phyloP scores from a whole-genome alignment of 2,888 invertebrate genomes.

The Gymnoscelis rufifasciata region DNA sequence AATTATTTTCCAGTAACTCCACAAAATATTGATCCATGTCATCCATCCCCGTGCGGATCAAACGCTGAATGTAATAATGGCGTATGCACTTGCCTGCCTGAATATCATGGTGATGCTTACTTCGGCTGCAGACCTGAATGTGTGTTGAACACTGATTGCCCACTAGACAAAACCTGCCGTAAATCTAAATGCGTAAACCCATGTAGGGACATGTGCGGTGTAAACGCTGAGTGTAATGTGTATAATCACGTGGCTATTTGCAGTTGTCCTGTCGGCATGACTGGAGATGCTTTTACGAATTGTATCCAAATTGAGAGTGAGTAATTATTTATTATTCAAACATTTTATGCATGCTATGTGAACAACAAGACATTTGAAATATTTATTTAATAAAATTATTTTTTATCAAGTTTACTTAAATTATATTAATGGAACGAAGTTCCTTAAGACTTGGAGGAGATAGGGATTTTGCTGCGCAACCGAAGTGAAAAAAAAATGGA shows the following conservation, averaged over 20 bases:
- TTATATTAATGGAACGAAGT: too few species aligned
- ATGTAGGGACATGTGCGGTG: constrained; percentile 89
- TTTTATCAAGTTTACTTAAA: too few species aligned
- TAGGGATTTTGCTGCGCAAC: too few species aligned
- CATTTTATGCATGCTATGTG: too few species aligned
- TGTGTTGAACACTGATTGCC: constrained; percentile 87
- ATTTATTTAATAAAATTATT: too few species aligned
- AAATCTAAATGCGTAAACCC: constrained; percentile 91
- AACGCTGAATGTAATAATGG: constrained; percentile 87
- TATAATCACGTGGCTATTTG: constrained; percentile 84
- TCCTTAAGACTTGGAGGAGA: too few species aligned
- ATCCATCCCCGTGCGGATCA: constrained; percentile 87
- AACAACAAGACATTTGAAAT: too few species aligned
- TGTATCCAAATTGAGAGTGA: constrained; percentile 81
- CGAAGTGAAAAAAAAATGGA: too few species aligned
- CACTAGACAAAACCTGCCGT: constrained; percentile 86
- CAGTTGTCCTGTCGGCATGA: constrained; percentile 81
- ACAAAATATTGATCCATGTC: constrained; percentile 81
- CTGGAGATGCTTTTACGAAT: constrained; percentile 84
- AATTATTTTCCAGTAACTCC: constrained; percentile 47
- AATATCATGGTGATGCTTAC: constrained; percentile 88
- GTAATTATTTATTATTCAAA: too few species aligned
- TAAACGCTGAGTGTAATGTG: constrained; percentile 86
- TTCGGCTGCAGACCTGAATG: constrained; percentile 90
- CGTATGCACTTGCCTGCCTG: constrained; percentile 85